These are phyloP conservation scores for Hofmannophila pseudospretella DNA, from an alignment of 2,888 invertebrate genomes.

Conservation along the genomic window DNA sequence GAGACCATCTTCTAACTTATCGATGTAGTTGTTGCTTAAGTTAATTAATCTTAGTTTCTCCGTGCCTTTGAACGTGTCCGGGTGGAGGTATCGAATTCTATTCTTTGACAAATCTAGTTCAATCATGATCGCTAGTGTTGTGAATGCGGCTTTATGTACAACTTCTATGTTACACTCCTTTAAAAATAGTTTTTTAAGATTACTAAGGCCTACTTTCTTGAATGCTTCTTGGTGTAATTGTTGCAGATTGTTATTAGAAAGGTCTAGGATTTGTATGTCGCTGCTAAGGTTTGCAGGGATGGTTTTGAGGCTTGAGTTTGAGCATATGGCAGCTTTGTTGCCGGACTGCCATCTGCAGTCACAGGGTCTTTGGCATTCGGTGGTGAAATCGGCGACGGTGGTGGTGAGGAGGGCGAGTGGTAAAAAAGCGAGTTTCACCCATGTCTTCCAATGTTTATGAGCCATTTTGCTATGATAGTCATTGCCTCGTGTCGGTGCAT, in stretches of 20 bases:
- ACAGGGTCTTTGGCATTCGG: slow-evolving; percentile 83
- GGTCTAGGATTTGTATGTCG: slow-evolving; percentile 84
- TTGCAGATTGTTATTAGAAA: slow-evolving; percentile 83
- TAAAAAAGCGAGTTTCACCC: slow-evolving; percentile 60
- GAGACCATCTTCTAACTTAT: slow-evolving; percentile 83
- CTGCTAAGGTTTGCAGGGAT: slow-evolving; percentile 86
- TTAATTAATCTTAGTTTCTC: slow-evolving; percentile 84
- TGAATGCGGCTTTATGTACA: slow-evolving; percentile 85
- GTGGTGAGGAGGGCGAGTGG: slow-evolving; percentile 47
- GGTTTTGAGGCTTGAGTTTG: slow-evolving; percentile 79
- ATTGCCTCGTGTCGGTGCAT: slow-evolving; percentile 68
- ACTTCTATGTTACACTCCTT: slow-evolving; percentile 84
- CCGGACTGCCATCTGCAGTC: slow-evolving; percentile 93
- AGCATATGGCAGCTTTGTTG: slow-evolving; percentile 90
- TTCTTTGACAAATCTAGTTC: slow-evolving; percentile 91
- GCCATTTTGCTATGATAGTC: slow-evolving; percentile 71
- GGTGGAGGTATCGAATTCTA: slow-evolving; percentile 80
- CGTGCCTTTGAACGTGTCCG: slow-evolving; percentile 84
- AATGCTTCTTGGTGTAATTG: slow-evolving; percentile 83
- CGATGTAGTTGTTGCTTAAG: slow-evolving; percentile 87
- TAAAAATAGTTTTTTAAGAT: slow-evolving; percentile 89
- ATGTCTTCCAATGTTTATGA: slow-evolving; percentile 69
- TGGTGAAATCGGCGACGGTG: slow-evolving; percentile 74
- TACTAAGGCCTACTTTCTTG: slow-evolving; percentile 82
- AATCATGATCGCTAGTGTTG: slow-evolving; percentile 85